Base-by-base conservation (phyloP, 64 coral and sea anemone species). In the Stichodactyla mertensii region DNA sequence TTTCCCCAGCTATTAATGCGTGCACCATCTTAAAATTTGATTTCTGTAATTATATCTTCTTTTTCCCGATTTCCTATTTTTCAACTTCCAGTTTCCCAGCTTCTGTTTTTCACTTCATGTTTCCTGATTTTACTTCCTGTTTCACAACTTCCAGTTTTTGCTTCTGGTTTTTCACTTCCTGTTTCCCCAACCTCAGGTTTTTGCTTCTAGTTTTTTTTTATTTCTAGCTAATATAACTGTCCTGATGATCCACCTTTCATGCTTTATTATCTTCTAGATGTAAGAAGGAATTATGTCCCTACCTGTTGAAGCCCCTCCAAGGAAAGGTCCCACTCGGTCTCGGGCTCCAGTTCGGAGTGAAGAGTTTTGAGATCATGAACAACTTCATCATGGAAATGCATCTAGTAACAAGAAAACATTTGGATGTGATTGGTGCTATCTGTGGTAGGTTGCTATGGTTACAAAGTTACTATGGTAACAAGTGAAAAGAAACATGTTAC, bases 301-400 rank as follows among this genome's bases (percentile, higher is more conserved):
- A 97, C 95, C 90, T 88, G 88, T 86, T 94, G 93, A 16, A 99
- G 86, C 1, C 74, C 82, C 56, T 80, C 52, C 6, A 99, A 55
- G 10, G 90, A 90, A 67, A 99, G 91, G 67, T 99, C 93, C 97
- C 97, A 99, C 1, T 95, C 88, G 14, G 15, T 55, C 9, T 91
- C 93, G n/a, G 84, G 74, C 54, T 91, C 88, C 54, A 99, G 71
- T 53, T 95, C 85, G 23, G 86, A 28, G 69, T 92, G 66, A 26
- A 99, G 88, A 52, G 83, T 24, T 57, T 99, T 95, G 1, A 99
- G 82, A 77, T 95, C 91, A 56, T 88, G 15, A 6, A 99, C 66
- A 86, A 92, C 64, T 51, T 99, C 93, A 55, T 99, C 97, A 18
- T 99, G 90, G 88, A 95, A 99, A 87, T 92, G 85, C 93, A 99